phyloP scores from a whole-genome alignment of 37 sponge, comb jelly and placozoan species.

The Amphimedon queenslandica region DNA sequence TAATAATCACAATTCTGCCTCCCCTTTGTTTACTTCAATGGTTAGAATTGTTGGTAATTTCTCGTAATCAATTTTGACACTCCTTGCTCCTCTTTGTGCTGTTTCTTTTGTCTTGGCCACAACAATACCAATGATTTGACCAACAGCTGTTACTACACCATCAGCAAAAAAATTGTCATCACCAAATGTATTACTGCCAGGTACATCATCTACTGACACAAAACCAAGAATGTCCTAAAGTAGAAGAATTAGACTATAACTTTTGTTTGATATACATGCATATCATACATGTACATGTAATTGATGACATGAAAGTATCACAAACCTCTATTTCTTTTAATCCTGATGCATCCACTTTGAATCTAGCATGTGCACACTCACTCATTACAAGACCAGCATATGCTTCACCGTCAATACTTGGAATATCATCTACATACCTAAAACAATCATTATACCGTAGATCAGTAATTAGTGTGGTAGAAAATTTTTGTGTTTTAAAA shows the following conservation, averaged over 20 bases:
- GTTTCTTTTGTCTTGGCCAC: slow-evolving; percentile 28
- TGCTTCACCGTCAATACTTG: slow-evolving; percentile 30
- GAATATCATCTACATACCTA: slow-evolving; percentile 62
- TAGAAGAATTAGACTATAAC: not conserved
- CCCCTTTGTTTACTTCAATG: slow-evolving; percentile 12
- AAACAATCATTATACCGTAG: not conserved
- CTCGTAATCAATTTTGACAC: slow-evolving; percentile 37
- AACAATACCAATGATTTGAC: slow-evolving; percentile 54
- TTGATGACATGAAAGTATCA: too few species aligned
- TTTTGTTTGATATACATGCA: too few species aligned
- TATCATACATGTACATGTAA: too few species aligned
- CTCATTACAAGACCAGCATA: slow-evolving; percentile 43
- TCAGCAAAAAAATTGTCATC: slow-evolving; percentile 34
- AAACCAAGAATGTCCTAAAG: slow-evolving; percentile 37
- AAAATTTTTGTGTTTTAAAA: too few species aligned
- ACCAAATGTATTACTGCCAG: slow-evolving; percentile 12
- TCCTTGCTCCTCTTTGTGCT: slow-evolving; percentile 43
- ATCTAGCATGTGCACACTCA: slow-evolving; percentile 29
- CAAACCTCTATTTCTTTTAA: not conserved
- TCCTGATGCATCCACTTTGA: slow-evolving; percentile 19
- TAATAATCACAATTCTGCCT: not conserved
- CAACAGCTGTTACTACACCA: slow-evolving; percentile 33
- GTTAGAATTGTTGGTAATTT: slow-evolving; percentile 50
- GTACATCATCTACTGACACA: slow-evolving; percentile 41
- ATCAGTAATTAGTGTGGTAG: not conserved